These are phyloP conservation scores for Anarhynchus alexandrinus DNA, from an alignment of 2,113 vertebrate genomes.

Conservation along the genomic window DNA sequence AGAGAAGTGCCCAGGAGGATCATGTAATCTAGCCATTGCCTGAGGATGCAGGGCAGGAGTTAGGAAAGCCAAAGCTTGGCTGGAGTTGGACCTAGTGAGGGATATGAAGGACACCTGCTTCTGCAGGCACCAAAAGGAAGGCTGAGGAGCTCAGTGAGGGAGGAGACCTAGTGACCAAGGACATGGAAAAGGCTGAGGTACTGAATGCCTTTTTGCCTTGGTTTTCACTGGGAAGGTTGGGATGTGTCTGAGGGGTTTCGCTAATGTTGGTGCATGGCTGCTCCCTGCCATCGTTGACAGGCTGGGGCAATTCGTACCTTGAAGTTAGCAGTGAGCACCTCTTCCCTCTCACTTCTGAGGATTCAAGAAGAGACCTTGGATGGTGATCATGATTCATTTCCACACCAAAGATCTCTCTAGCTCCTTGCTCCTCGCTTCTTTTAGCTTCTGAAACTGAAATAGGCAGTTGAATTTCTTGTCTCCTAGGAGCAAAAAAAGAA, in stretches of 20 bases:
- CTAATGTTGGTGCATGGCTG: background rate
- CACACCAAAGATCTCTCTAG: background rate
- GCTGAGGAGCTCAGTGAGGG: background rate
- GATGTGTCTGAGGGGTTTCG: background rate
- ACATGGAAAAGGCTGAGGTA: background rate
- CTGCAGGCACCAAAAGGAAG: background rate
- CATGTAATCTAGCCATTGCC: background rate
- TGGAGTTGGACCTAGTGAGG: background rate
- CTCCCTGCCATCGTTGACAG: background rate
- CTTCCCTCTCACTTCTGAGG: background rate
- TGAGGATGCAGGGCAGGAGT: background rate
- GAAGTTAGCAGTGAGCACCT: background rate
- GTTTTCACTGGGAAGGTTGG: background rate
- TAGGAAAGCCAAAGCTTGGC: background rate
- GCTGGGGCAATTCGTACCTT: background rate
- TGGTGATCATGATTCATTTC: background rate
- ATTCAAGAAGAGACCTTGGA: background rate
- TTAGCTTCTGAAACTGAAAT: background rate
- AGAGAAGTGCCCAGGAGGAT: background rate
- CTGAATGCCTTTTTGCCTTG: background rate
- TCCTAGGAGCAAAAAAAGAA: background rate
- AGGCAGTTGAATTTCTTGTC: background rate
- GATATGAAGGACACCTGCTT: background rate
- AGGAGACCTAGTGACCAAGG: background rate
- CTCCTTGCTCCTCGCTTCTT: background rate